These are phyloP conservation scores for Alligator mississippiensis DNA, from an alignment of 2,113 vertebrate species.

Conservation along the genomic window DNA sequence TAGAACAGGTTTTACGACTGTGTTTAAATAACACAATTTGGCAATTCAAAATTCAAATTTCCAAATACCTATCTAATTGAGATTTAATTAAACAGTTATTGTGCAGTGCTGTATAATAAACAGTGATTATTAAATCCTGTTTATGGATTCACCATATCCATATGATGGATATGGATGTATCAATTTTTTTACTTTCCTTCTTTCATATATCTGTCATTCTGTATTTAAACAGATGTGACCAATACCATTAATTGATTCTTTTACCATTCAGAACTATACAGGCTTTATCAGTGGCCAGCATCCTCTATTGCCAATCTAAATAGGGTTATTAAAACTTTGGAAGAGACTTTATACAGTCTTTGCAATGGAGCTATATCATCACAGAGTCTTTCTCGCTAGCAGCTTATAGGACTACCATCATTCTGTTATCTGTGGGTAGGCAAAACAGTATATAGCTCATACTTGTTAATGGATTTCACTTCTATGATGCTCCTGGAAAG, in stretches of 20 bases:
- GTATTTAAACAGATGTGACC: background rate
- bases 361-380: background rate
- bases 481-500: background rate
- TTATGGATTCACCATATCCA: background rate
- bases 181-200: background rate
- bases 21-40: background rate
- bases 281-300: background rate
- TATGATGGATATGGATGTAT: background rate
- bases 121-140: fast-evolving
- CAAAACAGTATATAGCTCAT: background rate
- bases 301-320: background rate
- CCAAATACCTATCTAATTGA: background rate
- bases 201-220: background rate
- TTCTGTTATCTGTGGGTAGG: background rate
- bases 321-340: background rate
- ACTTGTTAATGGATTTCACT: background rate
- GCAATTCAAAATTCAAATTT: background rate
- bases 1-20: background rate
- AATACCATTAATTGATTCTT: background rate
- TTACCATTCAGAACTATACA: background rate
- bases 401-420: background rate
- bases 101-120: background rate
- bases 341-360: background rate
- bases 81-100: background rate
- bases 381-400: background rate